Evolutionary conservation across 2,888 invertebrate genomes (phyloP), one percentile per base, ranked within the genome.

Genomic region (Leistus spinibarbis): DNA sequence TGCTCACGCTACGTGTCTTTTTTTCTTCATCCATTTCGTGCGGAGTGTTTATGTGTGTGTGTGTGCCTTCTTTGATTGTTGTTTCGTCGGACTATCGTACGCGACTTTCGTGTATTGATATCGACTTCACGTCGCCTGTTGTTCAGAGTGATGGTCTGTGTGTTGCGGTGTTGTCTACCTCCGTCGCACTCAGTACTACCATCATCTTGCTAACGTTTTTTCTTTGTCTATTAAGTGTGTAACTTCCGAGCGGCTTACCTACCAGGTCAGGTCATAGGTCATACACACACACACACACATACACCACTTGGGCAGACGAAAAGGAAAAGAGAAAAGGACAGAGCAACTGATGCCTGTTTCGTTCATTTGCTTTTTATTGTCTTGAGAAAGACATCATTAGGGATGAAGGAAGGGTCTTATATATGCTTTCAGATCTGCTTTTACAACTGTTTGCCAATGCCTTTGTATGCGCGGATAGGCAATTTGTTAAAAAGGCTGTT

Each of bases 361-460:
- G 3, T 40, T 40, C 40, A 13, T 40, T 40, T 40, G 7, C 7
- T 17, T 72, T 72, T 72, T 72, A 72, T 72, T 72, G 72, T 72
- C 72, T 65, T 66, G 56, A 66, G 56, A 66, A 72, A 66, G 72
- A 66, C 65, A 60, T 72, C 72, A 72, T 72, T 72, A 72, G 72
- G 13, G 22, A 60, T 4, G 22, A 60, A 54, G 17, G 54, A 16
- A 10, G 19, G 60, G 20, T 7, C 9, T 22, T 20, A 19, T 17
- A 19, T 17, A 60, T 16, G 13, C 16, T 16, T 60, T 22, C 22
- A 60, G 60, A 60, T 20, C 60, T 20, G 13, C 19, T 60, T 60
- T 40, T 40, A 40, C 40, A 40, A 40, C 40, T 40, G 40, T 3
- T 3, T 13, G 7, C 0, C 19, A 10, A 20, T 16, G 60, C 60